Percentiles rank a stretch among this genome's conserved stretches.
Conservation (phyloP, 2,888 invertebrate genomes). For the Tribolium freemani region DNA sequence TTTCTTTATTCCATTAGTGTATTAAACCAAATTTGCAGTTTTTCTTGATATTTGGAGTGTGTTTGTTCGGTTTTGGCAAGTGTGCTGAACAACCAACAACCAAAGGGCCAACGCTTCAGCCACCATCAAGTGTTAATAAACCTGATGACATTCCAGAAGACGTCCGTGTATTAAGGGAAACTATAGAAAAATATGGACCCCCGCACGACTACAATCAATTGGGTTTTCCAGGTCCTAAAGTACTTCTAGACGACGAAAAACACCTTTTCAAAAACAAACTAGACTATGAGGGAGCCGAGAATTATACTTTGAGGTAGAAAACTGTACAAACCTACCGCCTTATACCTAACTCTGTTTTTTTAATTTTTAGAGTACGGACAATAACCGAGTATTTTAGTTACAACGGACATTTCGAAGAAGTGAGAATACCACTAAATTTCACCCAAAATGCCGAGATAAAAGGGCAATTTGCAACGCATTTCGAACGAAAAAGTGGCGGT, state of each 20-base stretch:
- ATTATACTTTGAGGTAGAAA: not conserved
- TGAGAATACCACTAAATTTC: not conserved
- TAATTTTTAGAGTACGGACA: not conserved
- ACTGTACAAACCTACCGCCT: no score
- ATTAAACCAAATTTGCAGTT: not conserved
- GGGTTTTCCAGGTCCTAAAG: constrained; percentile 4
- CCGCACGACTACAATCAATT: not conserved
- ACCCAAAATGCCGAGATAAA: not conserved
- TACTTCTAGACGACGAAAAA: not conserved
- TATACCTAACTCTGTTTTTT: no score
- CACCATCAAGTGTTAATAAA: not conserved
- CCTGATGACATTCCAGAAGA: not conserved
- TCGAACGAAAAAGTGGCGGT: constrained; percentile 10
- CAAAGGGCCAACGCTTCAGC: not conserved
- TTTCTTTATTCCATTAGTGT: not conserved
- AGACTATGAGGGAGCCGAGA: not conserved
- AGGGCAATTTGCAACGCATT: constrained; percentile 15
- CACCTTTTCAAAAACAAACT: no score
- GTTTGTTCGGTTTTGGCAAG: not conserved
- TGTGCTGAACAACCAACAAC: not conserved
- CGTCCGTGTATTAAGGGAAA: not conserved
- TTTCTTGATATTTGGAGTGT: not conserved
- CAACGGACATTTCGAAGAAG: constrained; percentile 12
- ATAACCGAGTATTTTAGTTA: constrained; percentile 18
- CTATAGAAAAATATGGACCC: constrained; percentile 1